Evolutionary conservation across 2,113 vertebrate species (phyloP), one percentile per base, ranked within the genome.

Genomic region (Elephantulus edwardii): DNA sequence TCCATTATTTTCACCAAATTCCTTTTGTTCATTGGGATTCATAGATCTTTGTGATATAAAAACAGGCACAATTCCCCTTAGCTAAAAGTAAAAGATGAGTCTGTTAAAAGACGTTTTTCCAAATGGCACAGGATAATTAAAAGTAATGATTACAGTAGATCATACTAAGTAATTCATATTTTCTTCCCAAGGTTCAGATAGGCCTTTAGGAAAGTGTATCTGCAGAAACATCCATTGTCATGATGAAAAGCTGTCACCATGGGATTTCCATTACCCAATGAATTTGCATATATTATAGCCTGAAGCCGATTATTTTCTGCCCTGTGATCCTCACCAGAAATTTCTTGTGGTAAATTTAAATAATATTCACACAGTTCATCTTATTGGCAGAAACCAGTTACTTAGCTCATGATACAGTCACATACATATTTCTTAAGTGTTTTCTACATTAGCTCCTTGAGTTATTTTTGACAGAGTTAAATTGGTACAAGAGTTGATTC

Each of bases 391-490:
- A 92, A 78, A 52, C 38, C 88, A 88, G 48, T 68, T 52, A 52
- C 62, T 83, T 86, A 85, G 71, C 48, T 64, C 30, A 58, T 80
- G 24, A 83, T 33, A 87, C 4, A 82, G 58, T 46, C 6, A 42
- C 4, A 0, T 66, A 40, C 46, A 48, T n/a, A 81, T 75, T 83
- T 77, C 35, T 58, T 66, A 91, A 40, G 12, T 85, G 62, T 83
- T 84, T 80, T 20, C 20, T 30, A 58, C 2, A 40, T 9, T 0
- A 38, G 81, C 13, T 68, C n/a, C 28, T 81, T 74, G 50, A 82
- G 70, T 88, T 88, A 60, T 72, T 88, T 94, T 94, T 89, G 30
- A 89, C 35, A 70, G 79, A 86, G 33, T 42, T 86, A 82, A 91
- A 71, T 48, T 89, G 24, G 79, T 80, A 62, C 0, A 48, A 76